A percentile compares a stretch with the other conserved stretches of the same genome.
phyloP scores from a whole-genome alignment of 2,797 vertebrate species.

The Alfaro cultratus region DNA sequence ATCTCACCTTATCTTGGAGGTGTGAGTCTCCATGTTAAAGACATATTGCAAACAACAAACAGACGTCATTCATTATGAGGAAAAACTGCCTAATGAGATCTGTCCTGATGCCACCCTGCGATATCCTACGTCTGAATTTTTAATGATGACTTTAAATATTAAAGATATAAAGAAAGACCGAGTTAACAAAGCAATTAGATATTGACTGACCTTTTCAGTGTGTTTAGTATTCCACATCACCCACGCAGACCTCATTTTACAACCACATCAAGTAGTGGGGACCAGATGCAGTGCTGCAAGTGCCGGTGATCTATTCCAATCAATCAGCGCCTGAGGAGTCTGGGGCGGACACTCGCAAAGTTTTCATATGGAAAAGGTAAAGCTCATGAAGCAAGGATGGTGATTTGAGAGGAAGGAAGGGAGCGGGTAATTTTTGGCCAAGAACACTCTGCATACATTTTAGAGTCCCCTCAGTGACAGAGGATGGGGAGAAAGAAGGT shows the following conservation, averaged over 20 bases:
- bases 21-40: conserved; percentile 65
- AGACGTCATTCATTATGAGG: conserved; percentile 71
- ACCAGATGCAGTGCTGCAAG: conserved; percentile 38
- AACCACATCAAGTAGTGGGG: conserved; percentile 18
- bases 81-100: conserved; percentile 68
- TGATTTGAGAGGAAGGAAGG: conserved; percentile 25
- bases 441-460: conserved; percentile 37
- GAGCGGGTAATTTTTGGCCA: conserved; percentile 32
- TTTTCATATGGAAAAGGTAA: conserved; percentile 29
- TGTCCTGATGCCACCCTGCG: conserved; percentile 29
- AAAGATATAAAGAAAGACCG: conserved; percentile 68
- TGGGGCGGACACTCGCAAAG: conserved; percentile 26
- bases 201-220: conserved; percentile 71
- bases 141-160: conserved; percentile 73
- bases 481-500: conserved; percentile 17
- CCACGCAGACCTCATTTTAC: conserved; percentile 53
- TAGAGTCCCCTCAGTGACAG: background rate
- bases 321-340: conserved; percentile 46
- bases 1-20: conserved; percentile 15
- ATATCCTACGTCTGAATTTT: conserved; percentile 51
- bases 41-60: conserved; percentile 55
- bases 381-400: conserved; percentile 37
- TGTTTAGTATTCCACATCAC: conserved; percentile 67
- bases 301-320: conserved; percentile 45
- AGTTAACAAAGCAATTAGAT: conserved; percentile 78